Conservation (phyloP, 2,113 vertebrate genomes). For the Rostratula benghalensis region DNA sequence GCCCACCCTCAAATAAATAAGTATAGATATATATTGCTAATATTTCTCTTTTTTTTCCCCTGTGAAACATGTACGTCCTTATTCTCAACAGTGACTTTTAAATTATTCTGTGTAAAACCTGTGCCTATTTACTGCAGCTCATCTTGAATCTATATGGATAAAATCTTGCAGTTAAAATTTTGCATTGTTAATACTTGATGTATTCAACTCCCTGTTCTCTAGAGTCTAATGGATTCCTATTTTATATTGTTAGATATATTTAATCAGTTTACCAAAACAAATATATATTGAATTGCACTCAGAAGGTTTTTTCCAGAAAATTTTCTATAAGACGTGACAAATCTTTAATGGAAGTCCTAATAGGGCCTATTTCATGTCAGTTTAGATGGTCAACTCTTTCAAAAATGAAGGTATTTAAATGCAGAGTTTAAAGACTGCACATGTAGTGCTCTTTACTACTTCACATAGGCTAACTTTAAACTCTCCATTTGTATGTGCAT, state of each 20-base stretch:
- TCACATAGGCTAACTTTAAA: neutral
- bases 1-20: neutral
- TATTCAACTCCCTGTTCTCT: neutral
- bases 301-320: neutral
- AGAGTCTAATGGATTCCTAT: neutral
- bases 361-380: neutral
- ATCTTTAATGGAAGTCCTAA: neutral
- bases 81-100: neutral
- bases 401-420: neutral
- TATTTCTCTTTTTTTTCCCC: neutral
- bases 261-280: neutral
- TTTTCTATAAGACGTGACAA: neutral
- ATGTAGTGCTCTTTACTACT: neutral
- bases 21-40: neutral
- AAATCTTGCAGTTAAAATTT: neutral
- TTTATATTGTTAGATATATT: neutral
- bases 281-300: neutral
- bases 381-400: neutral
- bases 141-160: neutral
- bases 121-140: neutral
- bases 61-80: neutral
- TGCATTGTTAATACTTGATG: neutral
- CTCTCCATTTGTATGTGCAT: neutral
- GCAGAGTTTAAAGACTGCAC: neutral
- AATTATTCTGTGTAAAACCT: neutral